Evolutionary conservation across 2,113 vertebrate genomes (phyloP), one percentile per base, ranked within the genome.

Genomic region (Grammomys surdaster): DNA sequence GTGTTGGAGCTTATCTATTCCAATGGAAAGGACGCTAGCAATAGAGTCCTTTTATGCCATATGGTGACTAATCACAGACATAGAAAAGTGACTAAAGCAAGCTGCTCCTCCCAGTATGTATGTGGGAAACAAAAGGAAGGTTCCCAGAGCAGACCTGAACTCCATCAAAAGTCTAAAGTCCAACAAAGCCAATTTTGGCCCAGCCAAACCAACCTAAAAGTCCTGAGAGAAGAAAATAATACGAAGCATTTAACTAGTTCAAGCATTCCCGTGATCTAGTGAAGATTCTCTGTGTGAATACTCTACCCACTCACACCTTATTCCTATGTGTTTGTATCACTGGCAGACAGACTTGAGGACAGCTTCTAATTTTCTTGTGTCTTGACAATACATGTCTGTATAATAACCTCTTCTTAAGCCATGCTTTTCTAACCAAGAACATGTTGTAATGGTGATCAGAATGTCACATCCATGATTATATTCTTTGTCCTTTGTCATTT

Each of bases 91-190:
- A 43, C 58, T 84, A 9, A 40, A 63, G 16, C n/a, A 84, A 43
- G 58, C 40, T 31, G 26, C 7, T 88, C 19, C n/a, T 72, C 43
- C 16, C 67, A 92, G 67, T 86, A 92, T 77, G 43, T 26, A 63
- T 24, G 36, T 40, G 58, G 81, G 58, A 43, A 84, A 43, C 58
- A 84, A 63, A 82, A 94, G 75, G 69, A 78, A 81, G 48, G 40
- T 22, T 24, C 24, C 2, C 77, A 31, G 58, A 93, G 86, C 4
- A 82, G 31, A 75, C n/a, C 40, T 58, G 69, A 96, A 69, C 13
- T 26, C 40, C 58, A 60, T 11, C 56, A 72, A 82, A 89, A 93
- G 85, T 78, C 51, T 88, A 75, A 80, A 97, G 85, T 91, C 72
- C 75, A 90, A 65, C 72, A n/a, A 93, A 70, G 28, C 13, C 36